Evolutionary conservation across 2,888 invertebrate genomes (phyloP), one percentile per base, ranked within the genome.

Genomic region (Automeris io): DNA sequence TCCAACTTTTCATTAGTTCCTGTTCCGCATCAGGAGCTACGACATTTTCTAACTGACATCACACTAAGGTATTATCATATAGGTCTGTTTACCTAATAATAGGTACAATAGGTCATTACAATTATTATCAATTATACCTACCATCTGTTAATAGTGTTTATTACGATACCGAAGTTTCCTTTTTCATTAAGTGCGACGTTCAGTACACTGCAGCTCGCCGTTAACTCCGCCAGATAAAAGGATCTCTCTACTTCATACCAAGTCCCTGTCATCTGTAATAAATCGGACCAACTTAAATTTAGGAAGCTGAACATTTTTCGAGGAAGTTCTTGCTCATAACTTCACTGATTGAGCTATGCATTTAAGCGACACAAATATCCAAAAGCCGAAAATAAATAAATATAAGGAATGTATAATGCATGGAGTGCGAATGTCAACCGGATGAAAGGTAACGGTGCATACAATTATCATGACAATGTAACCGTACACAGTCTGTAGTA

Each of bases 191-290:
- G 61, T n/a, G 78, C 66, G 45, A 93, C 87, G 54, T 90, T 87
- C 23, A 93, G 70, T 47, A 89, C 88, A 1, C 92, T 91, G 70
- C 93, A 93, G 53, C 91, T 91, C 6, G 91, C 88, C 1, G 91
- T 85, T 29, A 93, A 77, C 78, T 93, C 93, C 59, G 92, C 90
- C 43, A 93, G 68, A 69, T 93, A 92, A 74, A 93, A 93, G 0
- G 93, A 92, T 31, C 93, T 83, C 69, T 93, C 93, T 39, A 93
- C 90, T 73, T 93, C 93, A 61, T 88, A 92, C 93, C 93, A 93
- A 23, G 83, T 87, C 41, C 92, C 91, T 46, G 89, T 80, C 68
- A 93, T 91, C 88, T 93, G 63, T 0, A 49, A 39, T 12, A 21
- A 7, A 7, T 1, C 5, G n/a, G n/a, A n/a, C n/a, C n/a, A 5